phyloP scores from a whole-genome alignment of 1,140 invertebrate genomes.

The Sesamia nonagrioides region DNA sequence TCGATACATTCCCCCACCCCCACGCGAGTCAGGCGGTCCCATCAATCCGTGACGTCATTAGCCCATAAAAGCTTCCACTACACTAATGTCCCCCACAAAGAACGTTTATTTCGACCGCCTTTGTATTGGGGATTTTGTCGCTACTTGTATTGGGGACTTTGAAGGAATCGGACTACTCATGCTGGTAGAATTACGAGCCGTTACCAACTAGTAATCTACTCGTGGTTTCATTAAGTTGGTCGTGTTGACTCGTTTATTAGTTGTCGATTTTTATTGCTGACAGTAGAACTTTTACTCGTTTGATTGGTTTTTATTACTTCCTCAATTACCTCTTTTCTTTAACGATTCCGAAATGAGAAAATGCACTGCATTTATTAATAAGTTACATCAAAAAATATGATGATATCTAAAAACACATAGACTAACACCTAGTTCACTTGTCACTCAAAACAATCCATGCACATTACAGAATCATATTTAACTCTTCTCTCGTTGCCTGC shows the following conservation, averaged over 20 bases:
- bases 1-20: neutral
- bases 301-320: too few relatives aligned
- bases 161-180: neutral
- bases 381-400: neutral
- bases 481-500: neutral
- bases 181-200: neutral
- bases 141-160: neutral
- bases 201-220: neutral
- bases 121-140: neutral
- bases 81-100: slow-evolving; percentile 36
- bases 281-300: neutral
- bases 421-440: neutral
- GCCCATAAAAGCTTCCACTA: slow-evolving; percentile 48
- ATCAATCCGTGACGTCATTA: slow-evolving; percentile 45
- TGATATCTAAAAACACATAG: neutral
- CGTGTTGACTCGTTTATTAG: neutral
- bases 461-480: slow-evolving; percentile 16
- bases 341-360: too few relatives aligned
- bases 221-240: neutral
- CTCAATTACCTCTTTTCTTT: too few relatives aligned
- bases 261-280: neutral
- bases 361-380: too few relatives aligned
- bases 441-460: neutral
- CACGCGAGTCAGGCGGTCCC: neutral
- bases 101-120: slow-evolving; percentile 30